Evolutionary conservation across 2,888 invertebrate genomes (phyloP).

Genomic region (Sphaeridia pumilis): DNA sequence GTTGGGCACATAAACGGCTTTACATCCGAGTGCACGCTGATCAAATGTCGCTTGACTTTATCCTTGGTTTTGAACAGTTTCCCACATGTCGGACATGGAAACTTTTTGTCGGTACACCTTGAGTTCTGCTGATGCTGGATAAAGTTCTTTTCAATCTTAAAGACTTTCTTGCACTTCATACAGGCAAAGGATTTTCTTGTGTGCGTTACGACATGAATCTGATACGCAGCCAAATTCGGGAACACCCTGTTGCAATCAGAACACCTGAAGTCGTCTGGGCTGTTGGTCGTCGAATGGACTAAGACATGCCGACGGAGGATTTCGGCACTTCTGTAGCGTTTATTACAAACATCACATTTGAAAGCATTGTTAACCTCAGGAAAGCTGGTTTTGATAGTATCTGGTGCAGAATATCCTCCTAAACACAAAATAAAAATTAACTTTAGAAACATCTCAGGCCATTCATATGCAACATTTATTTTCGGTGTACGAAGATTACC

Average conservation of each 20-base stretch:
- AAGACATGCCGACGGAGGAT: constrained; percentile 5
- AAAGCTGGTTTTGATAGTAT: too few species aligned
- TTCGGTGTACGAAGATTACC: too few species aligned
- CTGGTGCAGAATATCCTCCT: too few species aligned
- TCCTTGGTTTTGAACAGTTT: constrained; percentile 15
- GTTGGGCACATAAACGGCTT: constrained; percentile 9
- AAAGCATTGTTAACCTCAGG: too few species aligned
- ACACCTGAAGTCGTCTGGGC: constrained; percentile 5
- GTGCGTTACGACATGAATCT: constrained; percentile 8
- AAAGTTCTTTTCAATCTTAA: constrained; percentile 14
- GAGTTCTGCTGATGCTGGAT: constrained; percentile 8
- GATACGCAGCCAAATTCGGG: constrained; percentile 7
- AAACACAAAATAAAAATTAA: too few species aligned
- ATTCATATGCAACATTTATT: too few species aligned
- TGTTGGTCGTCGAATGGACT: constrained; percentile 2
- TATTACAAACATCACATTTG: constrained; percentile 4
- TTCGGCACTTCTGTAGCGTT: constrained; percentile 5
- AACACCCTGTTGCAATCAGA: constrained; percentile 8
- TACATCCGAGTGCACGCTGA: constrained; percentile 10
- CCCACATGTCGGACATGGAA: constrained; percentile 12
- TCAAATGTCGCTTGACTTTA: constrained; percentile 14
- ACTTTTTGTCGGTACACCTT: constrained; percentile 12
- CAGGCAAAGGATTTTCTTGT: constrained; percentile 3
- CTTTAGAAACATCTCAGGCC: too few species aligned
- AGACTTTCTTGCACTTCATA: constrained; percentile 8